These are phyloP conservation scores for Triplophysa dalaica DNA, from an alignment of 2,113 vertebrate genomes.

Conservation along the genomic window DNA sequence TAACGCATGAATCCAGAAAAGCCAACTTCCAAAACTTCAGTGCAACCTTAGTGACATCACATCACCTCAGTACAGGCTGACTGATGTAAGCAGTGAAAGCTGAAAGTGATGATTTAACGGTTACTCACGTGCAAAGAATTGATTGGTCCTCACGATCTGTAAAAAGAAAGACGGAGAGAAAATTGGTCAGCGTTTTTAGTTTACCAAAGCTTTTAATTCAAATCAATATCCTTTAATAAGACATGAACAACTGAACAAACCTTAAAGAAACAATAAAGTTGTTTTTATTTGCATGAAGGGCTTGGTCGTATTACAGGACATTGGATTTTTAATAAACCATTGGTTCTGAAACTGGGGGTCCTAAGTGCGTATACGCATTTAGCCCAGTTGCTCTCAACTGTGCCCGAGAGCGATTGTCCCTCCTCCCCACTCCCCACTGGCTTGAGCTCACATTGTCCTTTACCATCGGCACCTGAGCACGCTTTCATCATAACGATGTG, in stretches of 20 bases:
- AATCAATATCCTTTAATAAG: background rate
- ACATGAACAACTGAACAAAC: background rate
- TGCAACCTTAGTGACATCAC: background rate
- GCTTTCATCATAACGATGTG: no score
- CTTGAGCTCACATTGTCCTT: no score
- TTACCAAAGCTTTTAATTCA: slow-evolving; percentile 1
- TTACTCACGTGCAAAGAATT: slow-evolving; percentile 44
- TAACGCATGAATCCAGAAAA: background rate
- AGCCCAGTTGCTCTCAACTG: no score
- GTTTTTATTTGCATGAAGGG: background rate
- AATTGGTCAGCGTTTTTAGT: slow-evolving; percentile 9
- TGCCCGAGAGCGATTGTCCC: no score
- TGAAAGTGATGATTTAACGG: slow-evolving; percentile 25
- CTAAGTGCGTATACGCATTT: no score
- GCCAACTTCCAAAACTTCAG: background rate
- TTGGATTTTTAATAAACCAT: no score
- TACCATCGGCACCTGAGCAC: no score
- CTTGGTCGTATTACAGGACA: background rate
- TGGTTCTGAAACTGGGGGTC: no score
- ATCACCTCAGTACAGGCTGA: background rate
- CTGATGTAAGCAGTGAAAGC: background rate
- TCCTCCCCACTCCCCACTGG: no score
- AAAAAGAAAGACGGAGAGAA: slow-evolving; percentile 5
- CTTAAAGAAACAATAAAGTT: background rate
- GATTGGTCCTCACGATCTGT: slow-evolving; percentile 41